Evolutionary conservation across 2,113 vertebrate genomes (phyloP).

Genomic region (Atlantisia rogersi): DNA sequence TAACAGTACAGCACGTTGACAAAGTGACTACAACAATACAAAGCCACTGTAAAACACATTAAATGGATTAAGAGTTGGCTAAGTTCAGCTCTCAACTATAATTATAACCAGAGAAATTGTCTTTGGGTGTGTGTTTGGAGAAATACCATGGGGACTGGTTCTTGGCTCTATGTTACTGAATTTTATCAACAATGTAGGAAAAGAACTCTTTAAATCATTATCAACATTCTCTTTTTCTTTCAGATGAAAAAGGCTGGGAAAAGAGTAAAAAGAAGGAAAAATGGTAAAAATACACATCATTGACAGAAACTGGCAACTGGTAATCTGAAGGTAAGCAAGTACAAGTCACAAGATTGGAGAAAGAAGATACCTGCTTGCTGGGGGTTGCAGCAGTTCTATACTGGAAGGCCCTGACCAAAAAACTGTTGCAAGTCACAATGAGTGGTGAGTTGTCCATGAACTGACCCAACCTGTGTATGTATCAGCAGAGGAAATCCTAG

Average conservation of each 20-base stretch:
- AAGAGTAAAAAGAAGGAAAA: background rate
- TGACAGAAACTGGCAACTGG: background rate
- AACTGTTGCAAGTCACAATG: background rate
- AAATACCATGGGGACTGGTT: background rate
- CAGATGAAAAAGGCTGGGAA: background rate
- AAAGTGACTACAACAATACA: background rate
- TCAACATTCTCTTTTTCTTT: background rate
- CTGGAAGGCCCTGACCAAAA: background rate
- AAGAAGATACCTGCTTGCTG: background rate
- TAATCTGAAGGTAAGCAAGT: background rate
- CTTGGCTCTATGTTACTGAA: background rate
- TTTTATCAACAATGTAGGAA: conserved; percentile 4
- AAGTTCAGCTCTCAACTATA: background rate
- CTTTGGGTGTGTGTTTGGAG: conserved; percentile 44
- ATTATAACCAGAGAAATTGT: conserved; percentile 43
- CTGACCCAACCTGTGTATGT: background rate
- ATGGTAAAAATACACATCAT: background rate
- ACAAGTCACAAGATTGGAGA: background rate
- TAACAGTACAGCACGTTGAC: background rate
- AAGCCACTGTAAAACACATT: conserved; percentile 11
- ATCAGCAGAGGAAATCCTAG: background rate
- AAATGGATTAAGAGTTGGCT: conserved; percentile 34
- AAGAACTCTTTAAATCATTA: conserved; percentile 3
- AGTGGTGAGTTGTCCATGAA: background rate
- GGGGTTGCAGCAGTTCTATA: background rate